phyloP scores from a whole-genome alignment of 2,888 invertebrate genomes.

The Ectemnius cavifrons region DNA sequence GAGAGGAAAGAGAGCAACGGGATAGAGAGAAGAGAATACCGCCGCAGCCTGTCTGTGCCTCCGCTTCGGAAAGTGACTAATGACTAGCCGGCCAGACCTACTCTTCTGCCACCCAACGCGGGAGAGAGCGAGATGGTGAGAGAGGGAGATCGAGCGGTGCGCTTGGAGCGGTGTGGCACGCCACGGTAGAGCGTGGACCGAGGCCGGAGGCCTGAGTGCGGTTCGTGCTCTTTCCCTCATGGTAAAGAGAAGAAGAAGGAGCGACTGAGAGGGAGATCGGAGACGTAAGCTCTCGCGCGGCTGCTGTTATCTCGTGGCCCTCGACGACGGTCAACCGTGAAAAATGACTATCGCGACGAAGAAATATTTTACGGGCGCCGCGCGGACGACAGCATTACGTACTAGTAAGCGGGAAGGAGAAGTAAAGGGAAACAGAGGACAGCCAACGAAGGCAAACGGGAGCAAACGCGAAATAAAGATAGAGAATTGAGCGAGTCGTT shows the following conservation, averaged over 20 bases:
- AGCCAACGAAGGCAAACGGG: neutral
- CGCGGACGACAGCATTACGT: constrained; percentile 38
- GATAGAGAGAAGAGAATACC: constrained; percentile 63
- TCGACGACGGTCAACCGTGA: constrained; percentile 70
- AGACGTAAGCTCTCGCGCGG: constrained; percentile 30
- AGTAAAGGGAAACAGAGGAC: constrained; percentile 1
- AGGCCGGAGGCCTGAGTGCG: neutral
- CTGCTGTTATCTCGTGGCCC: constrained; percentile 64
- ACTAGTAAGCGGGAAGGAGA: constrained; percentile 10
- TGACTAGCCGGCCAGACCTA: constrained; percentile 74
- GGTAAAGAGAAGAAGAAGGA: constrained; percentile 17
- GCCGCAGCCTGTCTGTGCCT: constrained; percentile 76
- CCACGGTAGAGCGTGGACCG: constrained; percentile 12
- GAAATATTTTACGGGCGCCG: constrained; percentile 63
- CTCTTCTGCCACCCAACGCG: constrained; percentile 72
- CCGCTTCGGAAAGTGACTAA: constrained; percentile 79
- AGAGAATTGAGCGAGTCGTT: neutral
- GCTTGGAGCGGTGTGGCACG: constrained; percentile 9
- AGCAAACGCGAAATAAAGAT: neutral
- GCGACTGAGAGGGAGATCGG: neutral
- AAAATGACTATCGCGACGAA: constrained; percentile 72
- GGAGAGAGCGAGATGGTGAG: constrained; percentile 56
- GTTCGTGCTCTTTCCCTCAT: constrained; percentile 26
- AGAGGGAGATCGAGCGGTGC: constrained; percentile 29
- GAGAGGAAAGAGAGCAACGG: constrained; percentile 39